A percentile compares a stretch with the other conserved stretches of the same genome.
Evolutionary conservation across 1,140 invertebrate genomes (phyloP).

Genomic region (Dinoponera quadriceps): DNA sequence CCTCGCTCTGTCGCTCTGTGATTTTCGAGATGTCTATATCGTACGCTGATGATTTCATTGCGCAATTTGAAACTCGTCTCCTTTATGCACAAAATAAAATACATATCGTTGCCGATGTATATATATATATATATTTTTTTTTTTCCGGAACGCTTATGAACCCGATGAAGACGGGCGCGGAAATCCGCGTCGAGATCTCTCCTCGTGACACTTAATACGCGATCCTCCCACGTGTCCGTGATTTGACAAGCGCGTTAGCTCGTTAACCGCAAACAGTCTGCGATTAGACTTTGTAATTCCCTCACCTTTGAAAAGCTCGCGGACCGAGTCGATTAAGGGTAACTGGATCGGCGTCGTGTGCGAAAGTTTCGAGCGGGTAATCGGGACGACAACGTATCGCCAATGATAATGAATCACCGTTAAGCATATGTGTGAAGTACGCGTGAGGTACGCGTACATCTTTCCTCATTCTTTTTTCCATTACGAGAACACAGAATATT

Average conservation of each 20-base stretch:
- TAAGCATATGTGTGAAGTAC: constrained; percentile 4
- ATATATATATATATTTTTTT: no score
- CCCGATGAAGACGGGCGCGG: neutral
- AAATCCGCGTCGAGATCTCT: constrained; percentile 7
- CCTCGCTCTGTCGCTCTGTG: neutral
- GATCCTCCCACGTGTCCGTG: neutral
- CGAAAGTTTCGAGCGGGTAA: constrained; percentile 22
- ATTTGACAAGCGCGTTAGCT: constrained; percentile 43
- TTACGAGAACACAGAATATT: no score
- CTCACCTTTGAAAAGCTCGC: constrained; percentile 33
- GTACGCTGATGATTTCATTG: neutral
- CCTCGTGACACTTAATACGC: no score
- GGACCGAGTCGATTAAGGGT: constrained; percentile 24
- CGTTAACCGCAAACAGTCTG: constrained; percentile 22
- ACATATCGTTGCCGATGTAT: no score
- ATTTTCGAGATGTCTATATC: neutral
- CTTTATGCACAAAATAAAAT: neutral
- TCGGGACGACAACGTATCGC: constrained; percentile 3
- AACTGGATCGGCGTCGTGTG: constrained; percentile 3
- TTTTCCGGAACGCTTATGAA: neutral
- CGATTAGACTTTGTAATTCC: constrained; percentile 36
- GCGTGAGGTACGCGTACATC: neutral
- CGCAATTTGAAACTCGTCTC: constrained; percentile 5
- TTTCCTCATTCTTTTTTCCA: no score
- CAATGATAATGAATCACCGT: neutral